A percentile compares a stretch with the other conserved stretches of the same genome.
These are phyloP conservation scores for Leistus spinibarbis DNA, from an alignment of 2,888 invertebrate genomes.

Conservation along the genomic window DNA sequence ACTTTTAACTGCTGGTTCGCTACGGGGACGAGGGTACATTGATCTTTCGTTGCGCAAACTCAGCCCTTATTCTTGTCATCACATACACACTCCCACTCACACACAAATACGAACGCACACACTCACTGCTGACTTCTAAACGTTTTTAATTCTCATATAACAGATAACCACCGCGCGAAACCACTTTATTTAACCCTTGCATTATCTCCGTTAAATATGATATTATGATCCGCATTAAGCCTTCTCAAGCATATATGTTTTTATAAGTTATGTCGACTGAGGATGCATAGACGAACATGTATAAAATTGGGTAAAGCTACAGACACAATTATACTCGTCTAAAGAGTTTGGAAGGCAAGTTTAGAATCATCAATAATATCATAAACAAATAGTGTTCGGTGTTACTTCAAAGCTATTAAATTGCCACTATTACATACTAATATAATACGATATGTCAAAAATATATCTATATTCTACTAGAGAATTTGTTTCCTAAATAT, in stretches of 20 bases:
- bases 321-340: too few relatives aligned
- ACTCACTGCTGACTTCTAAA: neutral
- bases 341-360: too few relatives aligned
- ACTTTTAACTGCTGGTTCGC: conserved; percentile 15
- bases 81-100: neutral
- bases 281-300: too few relatives aligned
- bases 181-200: neutral
- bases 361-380: too few relatives aligned
- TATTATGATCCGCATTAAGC: neutral
- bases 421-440: too few relatives aligned
- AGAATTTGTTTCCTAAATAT: too few relatives aligned
- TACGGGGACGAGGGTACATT: conserved; percentile 23
- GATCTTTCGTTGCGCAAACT: conserved; percentile 38
- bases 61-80: conserved; percentile 8
- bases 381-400: too few relatives aligned
- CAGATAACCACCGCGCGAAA: neutral
- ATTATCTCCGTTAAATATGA: neutral
- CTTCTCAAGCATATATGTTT: neutral
- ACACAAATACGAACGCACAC: neutral
- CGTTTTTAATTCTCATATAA: neutral
- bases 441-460: too few relatives aligned
- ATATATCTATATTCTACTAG: too few relatives aligned
- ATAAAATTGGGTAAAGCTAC: too few relatives aligned
- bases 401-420: too few relatives aligned
- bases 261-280: neutral